Conservation (phyloP, 2,113 vertebrate genomes). For the Vulpes ferrilata region DNA sequence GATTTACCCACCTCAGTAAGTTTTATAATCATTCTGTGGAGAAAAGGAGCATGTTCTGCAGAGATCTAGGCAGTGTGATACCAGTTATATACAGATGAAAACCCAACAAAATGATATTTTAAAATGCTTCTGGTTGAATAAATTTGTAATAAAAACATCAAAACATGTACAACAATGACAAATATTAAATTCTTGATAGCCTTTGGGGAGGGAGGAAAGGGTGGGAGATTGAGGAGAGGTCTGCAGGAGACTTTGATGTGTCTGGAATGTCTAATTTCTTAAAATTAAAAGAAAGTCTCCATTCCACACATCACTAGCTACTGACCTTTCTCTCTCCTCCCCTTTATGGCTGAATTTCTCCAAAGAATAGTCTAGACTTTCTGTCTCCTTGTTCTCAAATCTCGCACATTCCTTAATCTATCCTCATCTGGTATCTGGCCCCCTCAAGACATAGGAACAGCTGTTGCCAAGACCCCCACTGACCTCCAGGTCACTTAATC, state of each 20-base stretch:
- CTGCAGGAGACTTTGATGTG: too few relatives aligned
- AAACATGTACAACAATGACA: background rate
- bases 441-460: background rate
- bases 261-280: background rate
- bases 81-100: background rate
- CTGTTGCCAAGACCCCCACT: background rate
- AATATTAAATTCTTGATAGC: background rate
- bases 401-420: background rate
- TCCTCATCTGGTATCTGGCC: background rate
- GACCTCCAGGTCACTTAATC: background rate
- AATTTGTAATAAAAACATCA: background rate
- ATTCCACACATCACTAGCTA: background rate
- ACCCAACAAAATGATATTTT: background rate
- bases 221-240: background rate
- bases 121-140: background rate
- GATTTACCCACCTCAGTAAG: background rate
- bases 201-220: background rate
- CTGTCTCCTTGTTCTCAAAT: background rate
- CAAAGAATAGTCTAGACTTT: constrained; percentile 13
- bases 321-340: background rate
- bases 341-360: background rate
- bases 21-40: background rate
- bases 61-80: background rate
- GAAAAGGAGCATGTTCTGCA: background rate
- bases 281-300: background rate